These are phyloP conservation scores for Athalia rosae DNA, from an alignment of 2,888 invertebrate species.

Conservation along the genomic window DNA sequence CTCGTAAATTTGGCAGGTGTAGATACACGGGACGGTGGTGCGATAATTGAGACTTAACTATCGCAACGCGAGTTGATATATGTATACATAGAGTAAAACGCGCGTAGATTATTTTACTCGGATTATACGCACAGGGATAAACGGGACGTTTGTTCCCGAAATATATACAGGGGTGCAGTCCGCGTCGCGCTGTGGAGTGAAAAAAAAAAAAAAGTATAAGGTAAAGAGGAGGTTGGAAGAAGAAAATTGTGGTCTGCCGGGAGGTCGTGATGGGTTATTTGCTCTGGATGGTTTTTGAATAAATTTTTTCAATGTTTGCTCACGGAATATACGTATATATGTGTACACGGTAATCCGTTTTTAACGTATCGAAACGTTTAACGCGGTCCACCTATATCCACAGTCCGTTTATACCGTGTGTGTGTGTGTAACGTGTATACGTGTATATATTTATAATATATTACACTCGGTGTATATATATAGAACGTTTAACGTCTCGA, in stretches of 20 bases:
- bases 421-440: too few relatives aligned
- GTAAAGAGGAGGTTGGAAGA: neutral
- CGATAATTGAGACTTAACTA: constrained; percentile 43
- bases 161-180: neutral
- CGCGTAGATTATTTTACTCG: constrained; percentile 3
- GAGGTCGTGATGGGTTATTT: too few relatives aligned
- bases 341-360: constrained; percentile 50
- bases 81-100: neutral
- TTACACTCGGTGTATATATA: too few relatives aligned
- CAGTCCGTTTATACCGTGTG: too few relatives aligned
- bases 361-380: constrained; percentile 41
- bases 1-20: constrained; percentile 36
- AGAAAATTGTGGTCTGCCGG: neutral
- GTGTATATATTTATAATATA: too few relatives aligned
- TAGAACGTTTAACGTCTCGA: constrained; percentile 36
- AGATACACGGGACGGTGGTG: constrained; percentile 28
- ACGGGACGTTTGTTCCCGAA: neutral
- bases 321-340: constrained; percentile 61
- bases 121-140: too few relatives aligned
- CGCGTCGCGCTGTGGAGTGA: too few relatives aligned
- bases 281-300: constrained; percentile 45
- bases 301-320: constrained; percentile 58
- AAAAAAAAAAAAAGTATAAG: neutral
- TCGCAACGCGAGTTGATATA: constrained; percentile 20
- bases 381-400: constrained; percentile 12